phyloP scores from a whole-genome alignment of 2,888 invertebrate species.

The Ophioninae sp. region DNA sequence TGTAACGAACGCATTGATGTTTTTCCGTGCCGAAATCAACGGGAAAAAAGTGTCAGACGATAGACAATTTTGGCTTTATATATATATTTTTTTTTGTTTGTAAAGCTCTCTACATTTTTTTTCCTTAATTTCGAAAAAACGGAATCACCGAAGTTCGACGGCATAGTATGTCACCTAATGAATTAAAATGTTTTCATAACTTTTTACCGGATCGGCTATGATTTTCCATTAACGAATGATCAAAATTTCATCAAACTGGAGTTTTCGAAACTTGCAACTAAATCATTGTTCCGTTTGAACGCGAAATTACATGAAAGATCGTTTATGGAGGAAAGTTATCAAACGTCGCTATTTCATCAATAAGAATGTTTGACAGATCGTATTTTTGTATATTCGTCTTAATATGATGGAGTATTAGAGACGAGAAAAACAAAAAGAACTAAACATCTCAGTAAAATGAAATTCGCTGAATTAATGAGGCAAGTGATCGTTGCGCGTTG shows the following conservation, averaged over 20 bases:
- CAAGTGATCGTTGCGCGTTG: neutral
- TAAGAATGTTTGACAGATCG: slow-evolving; percentile 54
- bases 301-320: slow-evolving; percentile 25
- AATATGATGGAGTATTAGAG: slow-evolving; percentile 35
- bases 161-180: slow-evolving; percentile 8
- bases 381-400: slow-evolving; percentile 57
- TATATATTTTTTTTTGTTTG: neutral
- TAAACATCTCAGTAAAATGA: slow-evolving; percentile 20
- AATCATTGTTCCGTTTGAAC: slow-evolving; percentile 30
- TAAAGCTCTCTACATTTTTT: slow-evolving; percentile 22
- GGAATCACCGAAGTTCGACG: slow-evolving; percentile 21
- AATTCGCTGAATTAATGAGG: slow-evolving; percentile 19
- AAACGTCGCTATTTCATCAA: slow-evolving; percentile 45
- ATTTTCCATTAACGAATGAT: slow-evolving; percentile 5
- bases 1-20: neutral
- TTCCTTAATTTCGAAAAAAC: neutral
- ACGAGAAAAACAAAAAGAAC: slow-evolving; percentile 5
- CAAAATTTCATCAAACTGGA: slow-evolving; percentile 21
- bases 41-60: slow-evolving; percentile 7
- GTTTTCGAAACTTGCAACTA: slow-evolving; percentile 4
- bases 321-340: slow-evolving; percentile 34
- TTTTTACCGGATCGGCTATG: neutral
- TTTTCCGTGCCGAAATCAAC: neutral
- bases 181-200: neutral
- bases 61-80: neutral